A percentile compares a stretch with the other conserved stretches of the same genome.
Conservation (phyloP, 2,888 invertebrate genomes). For the Apamea sordens region DNA sequence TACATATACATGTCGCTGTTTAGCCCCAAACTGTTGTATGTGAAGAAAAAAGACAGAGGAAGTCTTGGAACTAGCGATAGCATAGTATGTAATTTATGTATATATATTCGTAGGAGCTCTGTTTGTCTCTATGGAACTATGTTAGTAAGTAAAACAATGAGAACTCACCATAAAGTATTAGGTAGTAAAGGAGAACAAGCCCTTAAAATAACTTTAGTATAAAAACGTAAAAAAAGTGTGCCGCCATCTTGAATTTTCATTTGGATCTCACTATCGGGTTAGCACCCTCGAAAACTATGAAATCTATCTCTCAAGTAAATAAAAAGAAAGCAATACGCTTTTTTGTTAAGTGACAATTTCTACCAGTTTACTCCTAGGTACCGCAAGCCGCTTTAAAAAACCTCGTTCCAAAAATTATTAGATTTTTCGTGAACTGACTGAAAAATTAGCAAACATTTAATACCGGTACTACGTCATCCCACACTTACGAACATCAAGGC, state of each 20-base stretch:
- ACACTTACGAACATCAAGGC: slow-evolving; percentile 4
- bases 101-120: not conserved
- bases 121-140: not conserved
- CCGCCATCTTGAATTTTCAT: not conserved
- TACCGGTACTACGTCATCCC: not conserved
- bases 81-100: slow-evolving; percentile 11
- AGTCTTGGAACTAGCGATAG: slow-evolving; percentile 10
- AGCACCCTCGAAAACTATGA: not conserved
- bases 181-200: not conserved
- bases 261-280: not conserved
- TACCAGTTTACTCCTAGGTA: not conserved
- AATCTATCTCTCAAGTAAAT: not conserved
- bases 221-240: not conserved
- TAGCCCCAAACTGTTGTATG: slow-evolving; percentile 19
- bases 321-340: not conserved
- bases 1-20: slow-evolving; percentile 42
- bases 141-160: not conserved
- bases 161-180: not conserved
- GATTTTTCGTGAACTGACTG: not conserved
- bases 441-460: not conserved
- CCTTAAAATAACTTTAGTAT: not conserved
- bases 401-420: not conserved
- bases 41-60: slow-evolving; percentile 20
- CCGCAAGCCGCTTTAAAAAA: not conserved
- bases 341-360: not conserved